phyloP scores from a whole-genome alignment of 2,797 vertebrate species.

The Chaetophractus vellerosus region DNA sequence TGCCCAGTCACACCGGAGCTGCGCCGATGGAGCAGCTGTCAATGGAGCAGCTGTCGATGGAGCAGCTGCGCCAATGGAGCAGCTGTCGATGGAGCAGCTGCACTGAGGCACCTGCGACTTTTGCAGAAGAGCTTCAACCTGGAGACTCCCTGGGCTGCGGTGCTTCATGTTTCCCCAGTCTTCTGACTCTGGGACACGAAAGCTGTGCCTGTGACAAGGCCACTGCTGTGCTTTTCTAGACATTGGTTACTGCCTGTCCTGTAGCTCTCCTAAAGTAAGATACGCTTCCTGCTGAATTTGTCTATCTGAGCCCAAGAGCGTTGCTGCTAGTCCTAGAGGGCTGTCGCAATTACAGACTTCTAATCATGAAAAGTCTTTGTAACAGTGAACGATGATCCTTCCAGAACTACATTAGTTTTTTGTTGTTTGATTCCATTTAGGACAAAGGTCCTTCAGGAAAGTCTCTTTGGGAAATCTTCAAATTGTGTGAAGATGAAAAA shows the following conservation, averaged over 20 bases:
- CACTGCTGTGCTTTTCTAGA: too few relatives aligned
- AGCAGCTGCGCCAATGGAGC: too few relatives aligned
- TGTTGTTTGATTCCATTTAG: conserved; percentile 19
- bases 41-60: too few relatives aligned
- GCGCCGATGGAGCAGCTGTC: too few relatives aligned
- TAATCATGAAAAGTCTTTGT: background rate
- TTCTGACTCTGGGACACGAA: too few relatives aligned
- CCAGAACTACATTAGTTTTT: background rate
- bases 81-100: too few relatives aligned
- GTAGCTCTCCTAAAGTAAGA: background rate
- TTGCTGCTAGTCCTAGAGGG: background rate
- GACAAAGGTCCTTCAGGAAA: background rate
- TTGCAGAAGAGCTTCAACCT: too few relatives aligned
- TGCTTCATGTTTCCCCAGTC: too few relatives aligned
- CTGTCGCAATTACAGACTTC: background rate
- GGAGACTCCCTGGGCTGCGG: too few relatives aligned
- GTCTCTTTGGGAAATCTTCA: background rate
- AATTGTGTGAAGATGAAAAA: background rate
- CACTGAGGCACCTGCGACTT: too few relatives aligned
- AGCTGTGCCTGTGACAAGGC: too few relatives aligned
- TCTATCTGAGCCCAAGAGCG: background rate
- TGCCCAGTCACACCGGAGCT: too few relatives aligned
- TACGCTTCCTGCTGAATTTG: background rate
- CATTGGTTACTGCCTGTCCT: background rate
- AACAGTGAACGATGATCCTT: background rate